Evolutionary conservation across 2,113 vertebrate species (phyloP), one percentile per base, ranked within the genome.

Genomic region (Pavo muticus): DNA sequence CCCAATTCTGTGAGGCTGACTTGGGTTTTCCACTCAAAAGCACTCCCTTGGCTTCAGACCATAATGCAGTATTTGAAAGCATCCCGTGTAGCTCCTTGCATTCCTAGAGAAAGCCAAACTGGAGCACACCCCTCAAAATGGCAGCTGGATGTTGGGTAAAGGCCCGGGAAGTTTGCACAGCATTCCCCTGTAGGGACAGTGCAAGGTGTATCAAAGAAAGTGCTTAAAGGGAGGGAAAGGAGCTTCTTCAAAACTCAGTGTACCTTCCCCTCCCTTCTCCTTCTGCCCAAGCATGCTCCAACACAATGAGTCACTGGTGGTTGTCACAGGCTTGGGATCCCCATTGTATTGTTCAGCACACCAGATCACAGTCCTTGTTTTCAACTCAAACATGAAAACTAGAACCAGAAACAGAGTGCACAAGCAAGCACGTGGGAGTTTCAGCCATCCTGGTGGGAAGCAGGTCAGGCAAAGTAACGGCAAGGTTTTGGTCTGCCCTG

Each of bases 1-100:
- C 78, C 83, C 90, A 72, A 7, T 93, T 96, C 89, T 94, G 95
- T 92, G 95, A 94, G 94, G 52, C 88, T 80, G 90, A 93, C 92
- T 78, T 83, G 85, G 59, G 84, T 96, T 97, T 97, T 95, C 93
- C 91, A 94, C 81, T 95, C 54, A 0, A 77, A 91, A 92, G 82
- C 81, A 79, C 85, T 88, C 74, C 76, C 81, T 76, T 68, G 61
- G 44, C 60, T 91, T 95, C 86, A 72, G 75, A 91, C 67, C 68
- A 72, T 89, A 94, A 93, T n/a, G 65, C 56, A 88, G 12, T 91
- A 90, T 76, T 88, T 94, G 82, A 93, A 97, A 96, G 91, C 63
- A 76, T 83, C 82, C 68, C 81, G 13, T 56, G 73, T 90, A 77
- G 85, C 60, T 91, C 71, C 67, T 78, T 61, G 25, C 65, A 24